Percentiles rank a stretch among this genome's conserved stretches.
Conservation (phyloP, 1,140 invertebrate species). For the Dendrolimus kikuchii region DNA sequence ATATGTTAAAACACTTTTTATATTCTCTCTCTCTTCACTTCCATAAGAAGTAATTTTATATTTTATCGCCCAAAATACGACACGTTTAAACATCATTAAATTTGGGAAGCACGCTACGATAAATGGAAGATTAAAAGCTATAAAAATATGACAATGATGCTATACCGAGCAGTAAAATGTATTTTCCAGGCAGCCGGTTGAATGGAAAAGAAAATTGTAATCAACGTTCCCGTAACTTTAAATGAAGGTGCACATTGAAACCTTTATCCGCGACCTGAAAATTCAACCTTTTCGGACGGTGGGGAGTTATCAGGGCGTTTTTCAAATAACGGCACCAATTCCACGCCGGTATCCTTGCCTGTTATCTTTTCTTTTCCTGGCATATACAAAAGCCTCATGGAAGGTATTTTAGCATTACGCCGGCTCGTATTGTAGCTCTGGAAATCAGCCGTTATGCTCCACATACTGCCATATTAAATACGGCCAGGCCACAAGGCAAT, state of each 20-base stretch:
- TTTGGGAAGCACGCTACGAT: too few species aligned
- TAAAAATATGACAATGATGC: too few species aligned
- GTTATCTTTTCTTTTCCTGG: constrained; percentile 42
- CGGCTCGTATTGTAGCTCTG: constrained; percentile 29
- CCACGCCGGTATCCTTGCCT: constrained; percentile 30
- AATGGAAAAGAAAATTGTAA: constrained; percentile 25
- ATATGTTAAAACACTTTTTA: too few species aligned
- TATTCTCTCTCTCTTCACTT: too few species aligned
- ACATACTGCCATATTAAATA: constrained; percentile 16
- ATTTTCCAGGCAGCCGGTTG: not conserved
- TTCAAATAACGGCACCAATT: constrained; percentile 43
- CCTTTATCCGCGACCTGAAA: constrained; percentile 26
- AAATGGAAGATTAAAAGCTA: too few species aligned
- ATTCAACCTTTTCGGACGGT: constrained; percentile 31
- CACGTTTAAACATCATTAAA: too few species aligned
- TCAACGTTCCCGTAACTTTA: constrained; percentile 29
- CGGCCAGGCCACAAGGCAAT: constrained; percentile 17
- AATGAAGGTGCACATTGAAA: constrained; percentile 34
- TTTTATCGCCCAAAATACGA: too few species aligned
- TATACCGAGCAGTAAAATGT: too few species aligned
- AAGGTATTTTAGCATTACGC: constrained; percentile 20
- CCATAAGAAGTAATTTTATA: too few species aligned
- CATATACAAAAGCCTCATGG: constrained; percentile 20
- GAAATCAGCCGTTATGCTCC: constrained; percentile 24
- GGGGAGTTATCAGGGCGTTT: constrained; percentile 43